Evolutionary conservation across 2,113 vertebrate species (phyloP).

Genomic region (cattle (Bos taurus)): DNA sequence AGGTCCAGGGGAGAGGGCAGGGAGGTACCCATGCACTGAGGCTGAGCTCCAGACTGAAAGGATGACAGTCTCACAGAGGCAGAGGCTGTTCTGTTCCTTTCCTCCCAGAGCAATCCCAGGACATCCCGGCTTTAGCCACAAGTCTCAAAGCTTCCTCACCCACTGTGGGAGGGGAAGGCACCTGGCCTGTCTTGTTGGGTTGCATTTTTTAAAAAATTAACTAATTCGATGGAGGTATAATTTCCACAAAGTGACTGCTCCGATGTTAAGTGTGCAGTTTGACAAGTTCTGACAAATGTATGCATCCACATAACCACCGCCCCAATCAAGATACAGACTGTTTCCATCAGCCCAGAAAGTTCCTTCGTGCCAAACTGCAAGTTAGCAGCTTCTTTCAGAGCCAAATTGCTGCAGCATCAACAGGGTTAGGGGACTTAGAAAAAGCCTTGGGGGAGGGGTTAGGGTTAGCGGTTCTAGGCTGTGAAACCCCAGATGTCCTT

Average conservation of each 20-base stretch:
- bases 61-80: not conserved
- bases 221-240: not conserved
- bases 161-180: not conserved
- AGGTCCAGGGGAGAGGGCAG: fast-evolving
- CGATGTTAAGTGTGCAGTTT: not conserved
- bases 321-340: not conserved
- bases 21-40: not conserved
- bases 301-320: not conserved
- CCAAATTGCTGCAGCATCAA: not conserved
- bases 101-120: not conserved
- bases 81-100: not conserved
- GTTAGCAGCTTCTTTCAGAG: not conserved
- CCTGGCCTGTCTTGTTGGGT: not conserved
- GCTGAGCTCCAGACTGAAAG: not conserved
- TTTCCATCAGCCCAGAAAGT: not conserved
- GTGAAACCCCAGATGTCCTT: not conserved
- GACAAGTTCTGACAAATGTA: not conserved
- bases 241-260: not conserved
- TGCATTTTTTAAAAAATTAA: not conserved
- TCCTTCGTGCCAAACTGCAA: not conserved
- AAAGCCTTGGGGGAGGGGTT: not conserved
- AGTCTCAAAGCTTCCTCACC: not conserved
- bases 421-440: not conserved
- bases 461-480: not conserved
- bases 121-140: not conserved